Conservation (phyloP, 2,797 vertebrate genomes). For the Chloroceryle inda region DNA sequence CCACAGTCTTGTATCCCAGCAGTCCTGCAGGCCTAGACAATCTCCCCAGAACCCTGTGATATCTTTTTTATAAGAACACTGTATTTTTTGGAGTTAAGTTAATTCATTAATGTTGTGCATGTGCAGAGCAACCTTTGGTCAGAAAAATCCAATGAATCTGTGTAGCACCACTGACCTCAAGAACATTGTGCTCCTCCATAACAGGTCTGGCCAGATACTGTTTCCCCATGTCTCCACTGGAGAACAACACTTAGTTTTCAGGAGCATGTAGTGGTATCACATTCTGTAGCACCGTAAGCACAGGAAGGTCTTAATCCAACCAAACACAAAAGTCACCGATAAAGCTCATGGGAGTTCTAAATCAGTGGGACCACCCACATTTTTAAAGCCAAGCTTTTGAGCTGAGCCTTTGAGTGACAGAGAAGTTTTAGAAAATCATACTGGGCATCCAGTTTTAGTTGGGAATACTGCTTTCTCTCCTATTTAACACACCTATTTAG, state of each 20-base stretch:
- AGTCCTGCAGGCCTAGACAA: background rate
- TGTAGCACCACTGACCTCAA: background rate
- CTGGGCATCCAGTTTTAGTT: background rate
- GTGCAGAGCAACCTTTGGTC: accelerated
- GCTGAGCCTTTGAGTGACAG: background rate
- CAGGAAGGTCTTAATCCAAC: background rate
- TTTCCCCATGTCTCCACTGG: background rate
- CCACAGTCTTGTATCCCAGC: background rate
- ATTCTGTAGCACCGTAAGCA: background rate
- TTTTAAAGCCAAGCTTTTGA: background rate
- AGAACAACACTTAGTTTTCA: background rate
- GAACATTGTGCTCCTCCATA: background rate
- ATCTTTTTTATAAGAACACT: accelerated
- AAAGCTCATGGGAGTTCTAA: background rate
- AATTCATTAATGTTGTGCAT: background rate
- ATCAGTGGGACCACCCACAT: background rate
- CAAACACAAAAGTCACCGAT: background rate
- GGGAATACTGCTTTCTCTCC: background rate
- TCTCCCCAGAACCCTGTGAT: background rate
- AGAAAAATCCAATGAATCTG: background rate
- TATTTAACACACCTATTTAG: background rate
- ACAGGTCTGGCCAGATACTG: background rate
- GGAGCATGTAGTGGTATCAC: background rate
- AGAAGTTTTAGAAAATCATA: background rate
- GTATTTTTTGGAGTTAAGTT: background rate